Base-by-base conservation (phyloP, 2,113 vertebrate genomes). In the Octodon degus region DNA sequence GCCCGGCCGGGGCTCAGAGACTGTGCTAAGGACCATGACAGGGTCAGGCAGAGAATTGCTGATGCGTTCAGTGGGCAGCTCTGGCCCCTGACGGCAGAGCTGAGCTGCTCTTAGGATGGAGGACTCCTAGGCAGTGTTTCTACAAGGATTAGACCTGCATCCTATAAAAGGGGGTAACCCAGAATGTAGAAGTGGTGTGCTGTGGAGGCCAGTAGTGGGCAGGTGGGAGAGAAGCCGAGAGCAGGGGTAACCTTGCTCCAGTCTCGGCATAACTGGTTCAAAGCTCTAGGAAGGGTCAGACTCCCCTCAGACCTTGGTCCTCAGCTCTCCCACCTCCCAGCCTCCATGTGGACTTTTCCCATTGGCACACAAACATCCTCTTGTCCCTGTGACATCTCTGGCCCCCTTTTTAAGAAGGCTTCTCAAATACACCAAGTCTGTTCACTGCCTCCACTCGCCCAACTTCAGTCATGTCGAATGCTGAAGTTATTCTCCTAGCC, bases 1-100 rank as follows among this genome's bases (percentile, higher is more conserved):
- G 70, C 17, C 77, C 43, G 40, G 47, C 24, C 7, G n/a, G n/a
- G 67, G 37, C 79, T 34, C 4, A 1, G 27, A 65, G n/a, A 12
- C 14, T 68, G 13, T 25, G 4, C 40, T 25, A 60, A 76, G 72
- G 40, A 37, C n/a, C 7, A 14, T 68, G 65, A 34, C 25, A 32
- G 0, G 1, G 7, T 50, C n/a, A 60, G 55, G 17, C 22, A 4
- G n/a, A 14, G 11, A 47, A 37, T 4, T 7, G 0, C 55, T 77
- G n/a, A 25, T 5, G 22, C 24, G 62, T 20, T 47, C 8, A 72
- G 12, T 86, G 86, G 60, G 4, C n/a, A 7, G 62, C 62, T 88
- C n/a, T 58, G 25, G 81, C 9, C 58, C n/a, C 90, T 27, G 68
- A 62, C 16, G 5, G 0, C 60, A 77, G 60, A 47, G 24, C 74